A percentile compares a stretch with the other conserved stretches of the same genome.
Conservation (phyloP, 2,113 vertebrate genomes). For the Zapus hudsonius region DNA sequence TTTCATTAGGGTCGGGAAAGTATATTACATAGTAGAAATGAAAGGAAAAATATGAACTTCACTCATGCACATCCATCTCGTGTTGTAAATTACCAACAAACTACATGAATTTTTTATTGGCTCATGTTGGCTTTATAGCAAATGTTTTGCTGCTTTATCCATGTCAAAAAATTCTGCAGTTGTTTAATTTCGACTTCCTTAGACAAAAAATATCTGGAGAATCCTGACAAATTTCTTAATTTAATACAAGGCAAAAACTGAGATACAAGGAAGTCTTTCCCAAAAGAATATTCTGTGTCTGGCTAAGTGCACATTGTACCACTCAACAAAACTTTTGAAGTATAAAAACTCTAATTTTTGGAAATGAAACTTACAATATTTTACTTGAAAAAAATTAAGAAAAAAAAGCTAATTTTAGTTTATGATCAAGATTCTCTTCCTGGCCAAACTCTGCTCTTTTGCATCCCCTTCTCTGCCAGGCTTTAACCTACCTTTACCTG, state of each 20-base stretch:
- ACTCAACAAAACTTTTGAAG: too few relatives aligned
- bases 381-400: background rate
- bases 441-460: background rate
- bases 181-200: conserved; percentile 46
- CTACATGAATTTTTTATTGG: conserved; percentile 59
- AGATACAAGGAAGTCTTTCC: background rate
- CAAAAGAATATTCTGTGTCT: background rate
- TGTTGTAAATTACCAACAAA: conserved; percentile 53
- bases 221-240: background rate
- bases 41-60: conserved; percentile 57
- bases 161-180: background rate
- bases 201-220: conserved; percentile 15
- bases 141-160: conserved; percentile 40
- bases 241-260: conserved; percentile 51
- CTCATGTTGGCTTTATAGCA: background rate
- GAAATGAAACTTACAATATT: background rate
- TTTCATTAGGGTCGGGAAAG: conserved; percentile 67
- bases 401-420: background rate
- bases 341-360: background rate
- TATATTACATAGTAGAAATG: conserved; percentile 61
- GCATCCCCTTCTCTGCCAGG: background rate
- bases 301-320: too few relatives aligned
- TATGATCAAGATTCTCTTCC: background rate
- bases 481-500: background rate
- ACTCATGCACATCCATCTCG: conserved; percentile 14